Base-by-base conservation (phyloP, 1,140 invertebrate species). In the Apis cerana region DNA sequence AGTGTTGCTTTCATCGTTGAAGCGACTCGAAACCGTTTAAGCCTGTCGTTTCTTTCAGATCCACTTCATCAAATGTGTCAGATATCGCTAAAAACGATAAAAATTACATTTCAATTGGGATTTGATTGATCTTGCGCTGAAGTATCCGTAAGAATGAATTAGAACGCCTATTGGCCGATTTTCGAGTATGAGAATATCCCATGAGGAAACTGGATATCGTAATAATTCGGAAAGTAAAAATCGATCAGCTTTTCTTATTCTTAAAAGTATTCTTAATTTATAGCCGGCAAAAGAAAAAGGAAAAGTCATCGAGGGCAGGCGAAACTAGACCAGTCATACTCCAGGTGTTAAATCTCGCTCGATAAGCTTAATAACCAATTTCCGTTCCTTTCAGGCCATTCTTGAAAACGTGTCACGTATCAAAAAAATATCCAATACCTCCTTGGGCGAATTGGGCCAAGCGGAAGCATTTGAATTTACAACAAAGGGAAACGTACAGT, bases 1-100 rank as follows among this genome's bases (percentile, higher is more conserved):
- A 82, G 80, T 82, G 80, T 82, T 82, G 80, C 80, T 82, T 82
- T 82, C 80, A 82, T 82, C 56, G 78, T 50, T 8, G 59, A 3
- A 56, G 78, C 61, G 43, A 64, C 50, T 50, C 54, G 54, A 75
- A 50, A 21, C 48, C n/a, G 75, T 48, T 15, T 52, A 21, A 27
- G 43, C 17, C 43, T 56, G 27, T 12, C 61, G 12, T 74, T 61
- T 58, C 59, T 68, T 82, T 15, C 74, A 67, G 56, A 15, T 56
- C 21, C n/a, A 59, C 54, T 69, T 59, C 21, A 61, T 69, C 52
- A 68, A 76, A 72, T 12, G 21, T 27, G 33, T 21, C 15, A 15
- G 58, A 27, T 19, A 27, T 17, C 3, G 7, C 13, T 33, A 48
- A 48, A 48, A 59, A 75, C 11, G 50, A 52, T 15, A 19, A 17